Evolutionary conservation across 2,113 vertebrate species (phyloP).

Genomic region (Laticauda colubrina): DNA sequence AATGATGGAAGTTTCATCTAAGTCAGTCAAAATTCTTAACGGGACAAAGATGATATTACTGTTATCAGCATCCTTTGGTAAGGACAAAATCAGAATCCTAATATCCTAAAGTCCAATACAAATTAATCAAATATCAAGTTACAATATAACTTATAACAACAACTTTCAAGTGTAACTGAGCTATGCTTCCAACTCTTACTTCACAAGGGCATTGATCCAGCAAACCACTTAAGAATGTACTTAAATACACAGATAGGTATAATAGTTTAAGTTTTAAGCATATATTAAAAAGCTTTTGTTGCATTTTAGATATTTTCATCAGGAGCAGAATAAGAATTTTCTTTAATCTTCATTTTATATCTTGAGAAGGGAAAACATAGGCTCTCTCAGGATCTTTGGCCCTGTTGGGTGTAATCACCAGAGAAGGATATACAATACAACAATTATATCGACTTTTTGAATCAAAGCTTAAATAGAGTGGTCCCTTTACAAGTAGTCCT

Average conservation of each 20-base stretch:
- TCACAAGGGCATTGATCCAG: conserved; percentile 6
- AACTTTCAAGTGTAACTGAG: conserved; percentile 2
- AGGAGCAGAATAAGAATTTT: background rate
- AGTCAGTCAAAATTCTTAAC: background rate
- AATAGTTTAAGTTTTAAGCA: background rate
- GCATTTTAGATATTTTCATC: background rate
- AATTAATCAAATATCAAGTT: background rate
- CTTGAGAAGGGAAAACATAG: background rate
- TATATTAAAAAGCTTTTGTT: conserved; percentile 5
- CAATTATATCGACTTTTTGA: background rate
- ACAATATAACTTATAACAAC: background rate
- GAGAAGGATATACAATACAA: background rate
- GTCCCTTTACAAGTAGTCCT: background rate
- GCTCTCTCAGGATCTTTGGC: background rate
- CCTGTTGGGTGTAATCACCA: background rate
- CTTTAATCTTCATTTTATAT: background rate
- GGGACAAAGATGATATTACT: background rate
- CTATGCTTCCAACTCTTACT: background rate
- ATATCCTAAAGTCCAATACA: background rate
- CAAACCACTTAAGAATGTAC: conserved; percentile 3
- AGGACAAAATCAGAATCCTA: background rate
- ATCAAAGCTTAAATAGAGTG: background rate
- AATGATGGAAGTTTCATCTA: background rate
- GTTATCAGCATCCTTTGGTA: background rate
- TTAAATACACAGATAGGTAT: background rate